Conservation (phyloP, 2,113 vertebrate genomes). For the Leucopsar rothschildi region DNA sequence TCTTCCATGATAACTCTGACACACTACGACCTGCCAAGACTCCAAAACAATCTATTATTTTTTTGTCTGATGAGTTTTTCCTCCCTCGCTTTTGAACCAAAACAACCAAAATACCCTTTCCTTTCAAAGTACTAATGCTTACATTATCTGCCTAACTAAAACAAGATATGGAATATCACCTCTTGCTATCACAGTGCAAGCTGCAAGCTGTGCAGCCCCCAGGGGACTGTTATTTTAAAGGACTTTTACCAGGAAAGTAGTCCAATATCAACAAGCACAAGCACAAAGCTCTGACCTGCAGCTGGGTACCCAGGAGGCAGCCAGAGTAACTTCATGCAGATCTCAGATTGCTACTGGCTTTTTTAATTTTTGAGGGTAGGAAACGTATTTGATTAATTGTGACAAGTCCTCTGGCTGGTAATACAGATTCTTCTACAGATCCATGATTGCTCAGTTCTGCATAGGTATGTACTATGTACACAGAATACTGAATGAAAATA, state of each 20-base stretch:
- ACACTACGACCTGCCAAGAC: not conserved
- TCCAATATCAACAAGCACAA: not conserved
- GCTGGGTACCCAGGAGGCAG: not conserved
- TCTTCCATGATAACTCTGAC: not conserved
- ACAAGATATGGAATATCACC: not conserved
- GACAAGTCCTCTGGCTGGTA: not conserved
- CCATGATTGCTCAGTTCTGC: not conserved
- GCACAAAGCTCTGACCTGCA: not conserved
- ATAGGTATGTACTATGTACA: not conserved
- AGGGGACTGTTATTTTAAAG: not conserved
- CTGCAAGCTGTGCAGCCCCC: not conserved
- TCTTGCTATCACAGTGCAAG: not conserved
- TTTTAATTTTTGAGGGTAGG: not conserved
- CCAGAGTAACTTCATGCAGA: not conserved
- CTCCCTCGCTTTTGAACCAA: not conserved
- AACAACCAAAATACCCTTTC: not conserved
- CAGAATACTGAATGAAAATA: not conserved
- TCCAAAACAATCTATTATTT: not conserved
- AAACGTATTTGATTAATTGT: not conserved
- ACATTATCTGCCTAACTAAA: not conserved
- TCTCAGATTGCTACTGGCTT: not conserved
- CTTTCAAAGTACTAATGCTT: not conserved
- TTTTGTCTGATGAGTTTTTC: not conserved
- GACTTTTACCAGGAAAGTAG: not conserved
- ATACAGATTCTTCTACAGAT: not conserved